phyloP scores from a whole-genome alignment of 2,113 vertebrate species.

The Oenanthe melanoleuca region DNA sequence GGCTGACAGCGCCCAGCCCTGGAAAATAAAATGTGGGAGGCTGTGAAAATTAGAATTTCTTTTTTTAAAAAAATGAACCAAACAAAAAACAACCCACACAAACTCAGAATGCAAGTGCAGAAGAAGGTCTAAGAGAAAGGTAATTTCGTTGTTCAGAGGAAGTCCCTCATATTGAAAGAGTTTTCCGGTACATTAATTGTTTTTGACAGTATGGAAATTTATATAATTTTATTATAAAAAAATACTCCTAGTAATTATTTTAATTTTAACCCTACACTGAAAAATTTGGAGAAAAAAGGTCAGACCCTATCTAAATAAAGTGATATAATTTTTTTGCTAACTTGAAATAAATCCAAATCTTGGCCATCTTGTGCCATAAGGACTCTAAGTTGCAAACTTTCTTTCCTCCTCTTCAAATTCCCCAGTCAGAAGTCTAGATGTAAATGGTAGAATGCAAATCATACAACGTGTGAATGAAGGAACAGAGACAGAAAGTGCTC shows the following conservation, averaged over 20 bases:
- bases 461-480: not conserved
- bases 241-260: not conserved
- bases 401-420: not conserved
- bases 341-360: not conserved
- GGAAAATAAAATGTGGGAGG: constrained; percentile 50
- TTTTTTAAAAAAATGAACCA: not conserved
- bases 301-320: not conserved
- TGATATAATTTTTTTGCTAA: not conserved
- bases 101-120: not conserved
- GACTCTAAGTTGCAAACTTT: not conserved
- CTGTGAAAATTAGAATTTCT: not conserved
- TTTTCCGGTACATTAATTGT: not conserved
- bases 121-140: not conserved
- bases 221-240: not conserved
- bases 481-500: not conserved
- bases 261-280: not conserved
- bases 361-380: not conserved
- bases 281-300: not conserved
- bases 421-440: not conserved
- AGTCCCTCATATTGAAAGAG: not conserved
- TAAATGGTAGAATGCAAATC: not conserved
- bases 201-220: not conserved
- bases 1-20: constrained; percentile 93
- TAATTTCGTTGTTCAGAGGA: not conserved
- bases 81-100: not conserved